Evolutionary conservation across 2,888 invertebrate species (phyloP).

Genomic region (Pyralis farinalis): DNA sequence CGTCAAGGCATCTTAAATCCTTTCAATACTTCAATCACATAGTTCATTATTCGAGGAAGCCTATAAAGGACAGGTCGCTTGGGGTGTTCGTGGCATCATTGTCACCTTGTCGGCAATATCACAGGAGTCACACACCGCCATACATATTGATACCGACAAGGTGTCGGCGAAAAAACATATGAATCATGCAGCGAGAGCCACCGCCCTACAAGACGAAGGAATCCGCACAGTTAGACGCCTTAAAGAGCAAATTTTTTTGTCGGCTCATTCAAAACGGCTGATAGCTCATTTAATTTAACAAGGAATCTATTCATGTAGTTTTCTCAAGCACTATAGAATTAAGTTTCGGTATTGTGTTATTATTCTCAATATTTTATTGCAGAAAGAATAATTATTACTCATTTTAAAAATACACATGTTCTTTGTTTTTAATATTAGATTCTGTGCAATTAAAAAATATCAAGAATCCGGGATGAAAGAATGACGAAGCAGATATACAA

Average conservation of each 20-base stretch:
- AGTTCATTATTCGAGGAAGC: too few species aligned
- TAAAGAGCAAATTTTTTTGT: constrained; percentile 64
- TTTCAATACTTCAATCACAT: background rate
- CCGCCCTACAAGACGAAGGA: constrained; percentile 68
- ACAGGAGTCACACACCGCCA: constrained; percentile 59
- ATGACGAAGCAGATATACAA: too few species aligned
- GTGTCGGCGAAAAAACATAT: constrained; percentile 73
- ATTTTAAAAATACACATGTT: too few species aligned
- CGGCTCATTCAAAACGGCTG: constrained; percentile 53
- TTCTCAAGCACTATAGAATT: too few species aligned
- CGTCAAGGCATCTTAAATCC: too few species aligned
- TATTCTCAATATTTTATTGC: too few species aligned
- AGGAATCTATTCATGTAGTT: constrained; percentile 34
- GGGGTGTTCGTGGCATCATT: background rate
- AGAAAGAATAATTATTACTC: too few species aligned
- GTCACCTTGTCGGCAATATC: constrained; percentile 50
- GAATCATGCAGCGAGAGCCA: constrained; percentile 76
- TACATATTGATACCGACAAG: constrained; percentile 74
- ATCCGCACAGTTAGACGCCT: constrained; percentile 65
- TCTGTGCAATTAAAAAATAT: too few species aligned
- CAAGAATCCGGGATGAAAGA: too few species aligned
- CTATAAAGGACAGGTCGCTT: background rate
- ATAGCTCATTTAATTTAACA: constrained; percentile 76
- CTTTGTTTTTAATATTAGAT: too few species aligned
- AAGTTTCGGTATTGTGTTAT: too few species aligned